Conservation (phyloP, 2,888 invertebrate species). For the Tetanocera ferruginea region DNA sequence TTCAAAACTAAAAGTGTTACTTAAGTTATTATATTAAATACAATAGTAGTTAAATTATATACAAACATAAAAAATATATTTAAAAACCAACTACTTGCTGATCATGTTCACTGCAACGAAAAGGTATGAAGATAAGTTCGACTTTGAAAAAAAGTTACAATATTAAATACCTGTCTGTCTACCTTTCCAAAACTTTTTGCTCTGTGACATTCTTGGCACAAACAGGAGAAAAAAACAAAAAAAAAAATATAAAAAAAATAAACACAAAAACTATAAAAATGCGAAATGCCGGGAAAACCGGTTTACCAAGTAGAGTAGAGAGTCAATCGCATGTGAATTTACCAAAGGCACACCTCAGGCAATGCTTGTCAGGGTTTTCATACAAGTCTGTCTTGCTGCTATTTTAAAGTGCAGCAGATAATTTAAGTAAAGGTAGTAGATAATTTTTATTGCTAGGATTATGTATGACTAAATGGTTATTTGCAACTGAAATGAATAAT, state of each 20-base stretch:
- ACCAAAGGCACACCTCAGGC: neutral
- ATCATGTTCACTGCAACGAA: neutral
- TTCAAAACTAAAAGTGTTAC: too few relatives aligned
- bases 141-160: neutral
- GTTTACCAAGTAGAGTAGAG: constrained; percentile 7
- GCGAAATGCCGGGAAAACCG: constrained; percentile 34
- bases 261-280: neutral
- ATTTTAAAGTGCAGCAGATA: neutral
- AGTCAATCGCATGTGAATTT: constrained; percentile 9
- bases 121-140: neutral
- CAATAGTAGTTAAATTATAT: too few relatives aligned
- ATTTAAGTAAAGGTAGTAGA: too few relatives aligned
- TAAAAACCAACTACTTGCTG: too few relatives aligned
- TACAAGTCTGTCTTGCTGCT: neutral
- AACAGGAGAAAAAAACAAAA: neutral
- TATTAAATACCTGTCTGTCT: constrained; percentile 20
- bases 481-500: too few relatives aligned
- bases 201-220: constrained; percentile 28
- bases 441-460: too few relatives aligned
- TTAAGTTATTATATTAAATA: too few relatives aligned
- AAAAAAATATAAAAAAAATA: neutral
- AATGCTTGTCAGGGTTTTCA: neutral
- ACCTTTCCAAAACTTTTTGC: neutral
- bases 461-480: too few relatives aligned
- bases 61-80: too few relatives aligned